A percentile compares a stretch with the other conserved stretches of the same genome.
phyloP scores from a whole-genome alignment of 2,888 invertebrate species.

The Tribolium freemani region DNA sequence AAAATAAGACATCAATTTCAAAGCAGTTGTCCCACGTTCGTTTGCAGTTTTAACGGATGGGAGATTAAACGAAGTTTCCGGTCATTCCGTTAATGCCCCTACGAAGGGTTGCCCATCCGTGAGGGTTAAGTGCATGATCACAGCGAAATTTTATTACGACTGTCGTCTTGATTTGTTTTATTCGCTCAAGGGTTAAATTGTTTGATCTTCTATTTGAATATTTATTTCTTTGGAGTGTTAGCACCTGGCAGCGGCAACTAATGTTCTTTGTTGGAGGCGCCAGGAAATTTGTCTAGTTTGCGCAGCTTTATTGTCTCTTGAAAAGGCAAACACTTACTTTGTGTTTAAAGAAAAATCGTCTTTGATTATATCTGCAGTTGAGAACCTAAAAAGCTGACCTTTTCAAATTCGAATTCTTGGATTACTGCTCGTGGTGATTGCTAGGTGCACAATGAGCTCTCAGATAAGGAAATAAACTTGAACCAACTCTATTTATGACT shows the following conservation, averaged over 20 bases:
- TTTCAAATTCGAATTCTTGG: background rate
- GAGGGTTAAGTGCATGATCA: slow-evolving; percentile 48
- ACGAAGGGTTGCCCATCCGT: slow-evolving; percentile 41
- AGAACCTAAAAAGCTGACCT: background rate
- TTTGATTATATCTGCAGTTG: too few relatives aligned
- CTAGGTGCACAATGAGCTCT: background rate
- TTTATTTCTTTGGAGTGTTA: too few relatives aligned
- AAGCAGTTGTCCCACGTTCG: slow-evolving; percentile 16
- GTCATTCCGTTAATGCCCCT: slow-evolving; percentile 37
- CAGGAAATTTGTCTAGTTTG: too few relatives aligned
- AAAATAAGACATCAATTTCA: slow-evolving; percentile 29
- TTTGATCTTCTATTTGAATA: too few relatives aligned
- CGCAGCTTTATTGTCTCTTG: background rate
- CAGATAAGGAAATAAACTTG: background rate
- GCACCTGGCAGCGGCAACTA: too few relatives aligned
- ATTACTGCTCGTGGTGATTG: background rate
- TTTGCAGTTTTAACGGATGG: slow-evolving; percentile 39
- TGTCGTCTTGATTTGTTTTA: slow-evolving; percentile 41
- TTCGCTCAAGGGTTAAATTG: background rate
- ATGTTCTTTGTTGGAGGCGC: too few relatives aligned
- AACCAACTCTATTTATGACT: background rate
- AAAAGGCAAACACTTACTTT: background rate
- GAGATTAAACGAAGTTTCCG: slow-evolving; percentile 43
- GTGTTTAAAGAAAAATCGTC: too few relatives aligned
- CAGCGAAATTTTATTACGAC: slow-evolving; percentile 47